Evolutionary conservation across 35 echinoderm and acorn worm genomes (phyloP), one percentile per base, ranked within the genome.

Genomic region (Lytechinus variegatus): DNA sequence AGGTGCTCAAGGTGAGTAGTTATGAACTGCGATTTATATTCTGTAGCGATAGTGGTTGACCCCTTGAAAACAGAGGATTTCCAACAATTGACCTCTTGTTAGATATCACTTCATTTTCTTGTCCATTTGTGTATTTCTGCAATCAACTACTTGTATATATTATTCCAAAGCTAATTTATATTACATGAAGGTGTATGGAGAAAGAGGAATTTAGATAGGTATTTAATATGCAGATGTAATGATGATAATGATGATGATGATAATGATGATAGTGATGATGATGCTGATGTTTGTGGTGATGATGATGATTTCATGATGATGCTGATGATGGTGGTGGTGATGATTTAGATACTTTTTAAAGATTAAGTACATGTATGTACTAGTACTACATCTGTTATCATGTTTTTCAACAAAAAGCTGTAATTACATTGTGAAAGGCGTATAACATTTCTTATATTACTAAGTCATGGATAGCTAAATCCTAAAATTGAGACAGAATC

Each of bases 141-240:
- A 79, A 79, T 79, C 66, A 79, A 79, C 66, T 79, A n/a, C n/a
- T 24, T 79, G 66, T 79, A 79, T 24, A 79, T 79, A 79, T 79
- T 79, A 79, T 79, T 79, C 66, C 66, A 79, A 79, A 79, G 66
- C 66, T 79, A 79, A 79, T 79, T 79, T 79, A 79, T 79, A 79
- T 79, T 24, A 14, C 19, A 79, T 7, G n/a, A 79, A 24, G 66
- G 66, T 79, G 66, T 16, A 79, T 79, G 66, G 66, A 79, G 66
- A 79, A 79, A 79, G 14, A 79, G n/a, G 66, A 79, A 79, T 6
- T 79, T 79, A 79, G 66, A 79, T 79, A 79, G 66, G 66, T 79
- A 79, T 79, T 79, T 79, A 79, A 79, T n/a, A 79, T 79, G 21
- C 14, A 79, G 66, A 79, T 79, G 66, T 79, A 24, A 79, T 79